A percentile compares a stretch with the other conserved stretches of the same genome.
These are phyloP conservation scores for Adelosebastes latens DNA, from an alignment of 2,797 vertebrate species.

Conservation along the genomic window DNA sequence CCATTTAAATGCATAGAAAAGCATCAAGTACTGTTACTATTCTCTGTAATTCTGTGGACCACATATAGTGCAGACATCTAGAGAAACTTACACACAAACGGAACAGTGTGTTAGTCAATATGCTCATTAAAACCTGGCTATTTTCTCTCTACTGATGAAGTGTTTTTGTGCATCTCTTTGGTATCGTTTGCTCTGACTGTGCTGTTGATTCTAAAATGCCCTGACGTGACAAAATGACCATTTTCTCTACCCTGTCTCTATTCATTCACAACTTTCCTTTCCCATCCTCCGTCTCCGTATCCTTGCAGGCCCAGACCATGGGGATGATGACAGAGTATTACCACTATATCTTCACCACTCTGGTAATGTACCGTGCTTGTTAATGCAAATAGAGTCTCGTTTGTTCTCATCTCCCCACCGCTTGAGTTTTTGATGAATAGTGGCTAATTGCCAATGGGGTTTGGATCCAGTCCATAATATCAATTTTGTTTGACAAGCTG, in stretches of 20 bases:
- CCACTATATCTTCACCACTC: slow-evolving; percentile 99
- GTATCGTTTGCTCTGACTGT: slow-evolving; percentile 36
- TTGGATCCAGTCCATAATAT: slow-evolving; percentile 78
- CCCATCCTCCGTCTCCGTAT: slow-evolving; percentile 26
- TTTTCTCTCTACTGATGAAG: not conserved
- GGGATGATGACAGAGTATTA: slow-evolving; percentile 99
- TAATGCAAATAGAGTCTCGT: slow-evolving; percentile 75
- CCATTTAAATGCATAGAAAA: slow-evolving; percentile 71
- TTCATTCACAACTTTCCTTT: slow-evolving; percentile 49
- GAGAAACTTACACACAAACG: slow-evolving; percentile 15
- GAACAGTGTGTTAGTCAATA: slow-evolving; percentile 21
- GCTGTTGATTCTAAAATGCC: slow-evolving; percentile 54
- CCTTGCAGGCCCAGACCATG: slow-evolving; percentile 96
- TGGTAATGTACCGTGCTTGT: slow-evolving; percentile 90
- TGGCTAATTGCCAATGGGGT: slow-evolving; percentile 77
- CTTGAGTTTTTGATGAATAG: slow-evolving; percentile 78
- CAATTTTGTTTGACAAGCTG: slow-evolving; percentile 79
- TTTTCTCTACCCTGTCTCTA: slow-evolving; percentile 19
- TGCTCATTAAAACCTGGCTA: slow-evolving; percentile 35
- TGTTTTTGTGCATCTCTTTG: slow-evolving; percentile 1
- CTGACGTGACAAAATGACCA: slow-evolving; percentile 46
- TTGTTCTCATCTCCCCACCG: slow-evolving; percentile 68
- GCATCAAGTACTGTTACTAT: slow-evolving; percentile 18
- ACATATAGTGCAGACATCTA: slow-evolving; percentile 44
- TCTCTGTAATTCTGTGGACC: slow-evolving; percentile 27